Evolutionary conservation across 2,797 vertebrate species (phyloP).

Genomic region (Gymnothorax reevesii): DNA sequence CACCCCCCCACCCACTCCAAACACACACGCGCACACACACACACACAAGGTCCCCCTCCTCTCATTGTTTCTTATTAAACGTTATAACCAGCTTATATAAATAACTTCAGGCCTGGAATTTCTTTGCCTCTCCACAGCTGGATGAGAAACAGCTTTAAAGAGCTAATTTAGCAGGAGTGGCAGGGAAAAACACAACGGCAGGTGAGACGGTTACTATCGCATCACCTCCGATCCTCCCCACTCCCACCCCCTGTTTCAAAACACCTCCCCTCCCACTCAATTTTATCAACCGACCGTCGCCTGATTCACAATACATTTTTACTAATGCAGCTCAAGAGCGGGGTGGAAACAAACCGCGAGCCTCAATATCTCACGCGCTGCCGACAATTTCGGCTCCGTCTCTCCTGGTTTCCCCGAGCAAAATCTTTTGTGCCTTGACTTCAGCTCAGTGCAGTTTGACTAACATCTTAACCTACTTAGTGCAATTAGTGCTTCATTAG

Average conservation of each 20-base stretch:
- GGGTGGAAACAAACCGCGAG: conserved; percentile 60
- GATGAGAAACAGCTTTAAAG: conserved; percentile 46
- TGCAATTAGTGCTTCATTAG: conserved; percentile 99
- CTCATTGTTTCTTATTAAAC: conserved; percentile 56
- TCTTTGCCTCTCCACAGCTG: not conserved
- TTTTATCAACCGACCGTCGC: conserved; percentile 57
- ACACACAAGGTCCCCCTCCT: conserved; percentile 47
- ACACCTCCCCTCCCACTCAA: conserved; percentile 55
- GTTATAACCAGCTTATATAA: conserved; percentile 52
- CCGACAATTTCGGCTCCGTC: conserved; percentile 37
- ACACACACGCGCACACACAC: not conserved
- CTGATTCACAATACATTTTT: conserved; percentile 60
- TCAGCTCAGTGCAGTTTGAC: conserved; percentile 93
- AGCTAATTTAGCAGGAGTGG: conserved; percentile 54
- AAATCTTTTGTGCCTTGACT: conserved; percentile 77
- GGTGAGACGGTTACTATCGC: conserved; percentile 66
- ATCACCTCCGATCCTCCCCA: conserved; percentile 56
- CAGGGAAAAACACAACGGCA: conserved; percentile 51
- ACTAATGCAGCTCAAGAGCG: conserved; percentile 51
- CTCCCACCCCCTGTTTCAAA: conserved; percentile 38
- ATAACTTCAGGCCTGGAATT: conserved; percentile 24
- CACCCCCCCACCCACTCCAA: not conserved
- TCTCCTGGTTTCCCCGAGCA: conserved; percentile 67
- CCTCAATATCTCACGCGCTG: conserved; percentile 48
- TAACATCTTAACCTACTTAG: conserved; percentile 99